Conservation (phyloP, 1,140 invertebrate genomes). For the Sinonovacula constricta region DNA sequence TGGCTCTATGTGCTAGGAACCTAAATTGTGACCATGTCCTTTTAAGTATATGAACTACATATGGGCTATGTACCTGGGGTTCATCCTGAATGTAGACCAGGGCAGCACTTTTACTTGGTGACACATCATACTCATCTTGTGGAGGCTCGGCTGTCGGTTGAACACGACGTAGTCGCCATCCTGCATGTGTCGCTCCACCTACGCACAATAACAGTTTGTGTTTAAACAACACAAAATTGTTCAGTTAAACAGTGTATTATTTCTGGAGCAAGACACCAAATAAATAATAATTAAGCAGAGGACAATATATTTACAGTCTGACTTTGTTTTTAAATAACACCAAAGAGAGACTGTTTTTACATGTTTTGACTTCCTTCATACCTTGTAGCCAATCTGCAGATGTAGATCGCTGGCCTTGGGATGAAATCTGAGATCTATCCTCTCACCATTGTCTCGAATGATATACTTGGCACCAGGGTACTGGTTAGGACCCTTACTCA, state of each 20-base stretch:
- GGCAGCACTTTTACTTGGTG: slow-evolving; percentile 97
- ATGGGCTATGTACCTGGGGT: slow-evolving; percentile 87
- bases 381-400: slow-evolving; percentile 98
- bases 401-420: slow-evolving; percentile 99
- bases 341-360: too few relatives aligned
- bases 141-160: slow-evolving; percentile 99
- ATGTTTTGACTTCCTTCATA: too few relatives aligned
- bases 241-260: neutral
- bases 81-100: slow-evolving; percentile 99
- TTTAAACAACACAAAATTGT: neutral
- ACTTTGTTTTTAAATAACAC: too few relatives aligned
- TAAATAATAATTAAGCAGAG: too few relatives aligned
- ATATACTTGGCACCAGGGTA: slow-evolving; percentile 99
- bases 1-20: too few relatives aligned
- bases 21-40: too few relatives aligned
- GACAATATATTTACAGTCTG: too few relatives aligned
- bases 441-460: slow-evolving; percentile 98
- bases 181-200: slow-evolving; percentile 97
- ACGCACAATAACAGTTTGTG: slow-evolving; percentile 27
- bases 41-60: too few relatives aligned
- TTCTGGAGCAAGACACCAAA: neutral
- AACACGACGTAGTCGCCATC: slow-evolving; percentile 99
- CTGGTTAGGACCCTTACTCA: slow-evolving; percentile 96
- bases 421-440: slow-evolving; percentile 98
- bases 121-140: slow-evolving; percentile 99